Base-by-base conservation (phyloP, 2,113 vertebrate species). In the Albula glossodonta region DNA sequence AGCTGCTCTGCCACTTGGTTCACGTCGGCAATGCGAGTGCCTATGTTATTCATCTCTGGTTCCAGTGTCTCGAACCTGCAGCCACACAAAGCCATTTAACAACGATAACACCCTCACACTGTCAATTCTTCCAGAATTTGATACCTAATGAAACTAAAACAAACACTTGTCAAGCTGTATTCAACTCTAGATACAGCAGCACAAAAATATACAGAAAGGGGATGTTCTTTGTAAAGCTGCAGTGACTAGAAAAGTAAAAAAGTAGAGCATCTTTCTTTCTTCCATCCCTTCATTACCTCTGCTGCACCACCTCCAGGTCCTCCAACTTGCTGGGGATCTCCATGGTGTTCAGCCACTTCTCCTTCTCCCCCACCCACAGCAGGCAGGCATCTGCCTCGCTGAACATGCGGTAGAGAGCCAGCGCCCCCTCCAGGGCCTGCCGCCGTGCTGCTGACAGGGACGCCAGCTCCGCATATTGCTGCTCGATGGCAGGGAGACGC, bases 301-400 rank as follows among this genome's bases (percentile, higher is more conserved):
- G 98, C 91, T 99, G 98, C 60, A 99, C 96, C 84, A 99, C 98
- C 92, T 99, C 98, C 66, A 99, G 94, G 91, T 99, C 98, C 87
- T 99, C 98, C 86, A 99, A 93, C 51, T 96, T 97, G 83, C 97
- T 96, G 0, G 98, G 98, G 25, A 99, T 96, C 5, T 96, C 94
- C 95, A 99, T 96, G 88, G 93, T 84, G 0, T 97, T 91, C 11
- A 99, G 94, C 98, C 98, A 99, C 93, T 98, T 96, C 90, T 99
- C 97, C 92, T 98, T 96, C 91, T 99, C 98, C 0, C 94, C 97
- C 87, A 99, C 95, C 98, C 98, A 99, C 22, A 98, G 95, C 87
- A 94, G 95, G 48, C 98, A 99, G 89, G 98, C 98, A 0, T 95
- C 96, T 0, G 98, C 97, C 91, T 99, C 98, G 12, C 98, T 98